phyloP scores from a whole-genome alignment of 2,113 vertebrate species.

The Polyodon spathula region DNA sequence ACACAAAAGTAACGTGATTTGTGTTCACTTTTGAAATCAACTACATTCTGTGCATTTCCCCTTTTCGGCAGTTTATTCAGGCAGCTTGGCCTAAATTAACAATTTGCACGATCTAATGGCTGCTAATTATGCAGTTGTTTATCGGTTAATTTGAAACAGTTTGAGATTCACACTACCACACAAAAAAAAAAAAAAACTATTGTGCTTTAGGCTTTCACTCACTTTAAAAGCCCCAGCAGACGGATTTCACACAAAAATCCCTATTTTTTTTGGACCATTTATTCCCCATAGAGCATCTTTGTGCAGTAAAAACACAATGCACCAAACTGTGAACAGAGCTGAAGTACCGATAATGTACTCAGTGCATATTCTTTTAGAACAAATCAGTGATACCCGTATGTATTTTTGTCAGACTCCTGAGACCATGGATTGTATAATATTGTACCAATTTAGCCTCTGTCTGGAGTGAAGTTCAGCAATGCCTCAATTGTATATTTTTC shows the following conservation, averaged over 20 bases:
- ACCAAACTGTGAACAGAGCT: background rate
- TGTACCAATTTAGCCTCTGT: no score
- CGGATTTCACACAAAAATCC: constrained; percentile 71
- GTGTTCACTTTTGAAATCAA: background rate
- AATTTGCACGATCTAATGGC: constrained; percentile 73
- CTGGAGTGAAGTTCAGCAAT: no score
- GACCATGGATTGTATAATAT: no score
- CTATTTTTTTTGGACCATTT: constrained; percentile 55
- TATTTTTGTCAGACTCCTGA: no score
- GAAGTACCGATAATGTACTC: background rate
- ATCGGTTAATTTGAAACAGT: constrained; percentile 80
- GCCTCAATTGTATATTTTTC: no score
- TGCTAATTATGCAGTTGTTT: constrained; percentile 83
- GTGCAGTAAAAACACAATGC: constrained; percentile 23
- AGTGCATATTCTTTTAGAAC: no score
- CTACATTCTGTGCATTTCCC: constrained; percentile 10
- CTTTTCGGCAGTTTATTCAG: constrained; percentile 20
- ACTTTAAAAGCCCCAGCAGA: constrained; percentile 73
- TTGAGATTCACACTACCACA: constrained; percentile 79
- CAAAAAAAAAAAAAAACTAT: no score
- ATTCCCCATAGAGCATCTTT: constrained; percentile 54
- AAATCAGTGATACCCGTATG: no score
- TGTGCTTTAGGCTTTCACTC: constrained; percentile 70
- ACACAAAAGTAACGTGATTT: no score
- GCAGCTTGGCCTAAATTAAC: constrained; percentile 42